phyloP scores from a whole-genome alignment of 2,888 invertebrate genomes.

The Microdon myrmicae region DNA sequence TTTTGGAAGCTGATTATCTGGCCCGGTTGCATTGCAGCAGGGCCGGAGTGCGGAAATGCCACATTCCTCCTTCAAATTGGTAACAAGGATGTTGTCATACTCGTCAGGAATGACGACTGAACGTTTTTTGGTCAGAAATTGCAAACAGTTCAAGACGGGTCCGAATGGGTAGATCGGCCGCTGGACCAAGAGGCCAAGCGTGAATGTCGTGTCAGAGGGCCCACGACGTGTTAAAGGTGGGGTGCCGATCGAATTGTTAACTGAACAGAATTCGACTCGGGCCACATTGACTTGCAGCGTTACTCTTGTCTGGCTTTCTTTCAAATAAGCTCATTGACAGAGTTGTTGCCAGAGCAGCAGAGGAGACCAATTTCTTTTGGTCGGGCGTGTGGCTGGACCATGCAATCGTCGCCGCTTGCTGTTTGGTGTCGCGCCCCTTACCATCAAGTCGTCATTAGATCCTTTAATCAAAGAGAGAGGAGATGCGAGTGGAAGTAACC shows the following conservation, averaged over 20 bases:
- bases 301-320: slow-evolving; percentile 30
- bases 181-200: neutral
- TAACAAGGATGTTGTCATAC: slow-evolving; percentile 46
- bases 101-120: slow-evolving; percentile 32
- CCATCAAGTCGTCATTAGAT: slow-evolving; percentile 20
- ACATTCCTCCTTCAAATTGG: slow-evolving; percentile 42
- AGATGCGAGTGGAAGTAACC: slow-evolving; percentile 10
- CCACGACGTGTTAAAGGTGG: slow-evolving; percentile 46
- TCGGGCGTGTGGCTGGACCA: slow-evolving; percentile 46
- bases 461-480: slow-evolving; percentile 13
- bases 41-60: slow-evolving; percentile 18
- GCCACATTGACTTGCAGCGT: slow-evolving; percentile 6
- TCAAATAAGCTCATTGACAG: slow-evolving; percentile 40
- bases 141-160: slow-evolving; percentile 8
- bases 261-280: slow-evolving; percentile 41
- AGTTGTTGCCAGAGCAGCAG: slow-evolving; percentile 15
- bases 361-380: slow-evolving; percentile 5
- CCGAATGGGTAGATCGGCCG: neutral
- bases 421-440: slow-evolving; percentile 9
- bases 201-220: slow-evolving; percentile 26
- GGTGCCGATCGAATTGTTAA: slow-evolving; percentile 45
- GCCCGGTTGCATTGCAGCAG: slow-evolving; percentile 4
- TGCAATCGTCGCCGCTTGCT: slow-evolving; percentile 18
- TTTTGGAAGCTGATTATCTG: slow-evolving; percentile 51
- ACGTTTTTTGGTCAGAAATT: slow-evolving; percentile 26